Conservation (phyloP, 2,797 vertebrate genomes). For the Selene dorsalis region DNA sequence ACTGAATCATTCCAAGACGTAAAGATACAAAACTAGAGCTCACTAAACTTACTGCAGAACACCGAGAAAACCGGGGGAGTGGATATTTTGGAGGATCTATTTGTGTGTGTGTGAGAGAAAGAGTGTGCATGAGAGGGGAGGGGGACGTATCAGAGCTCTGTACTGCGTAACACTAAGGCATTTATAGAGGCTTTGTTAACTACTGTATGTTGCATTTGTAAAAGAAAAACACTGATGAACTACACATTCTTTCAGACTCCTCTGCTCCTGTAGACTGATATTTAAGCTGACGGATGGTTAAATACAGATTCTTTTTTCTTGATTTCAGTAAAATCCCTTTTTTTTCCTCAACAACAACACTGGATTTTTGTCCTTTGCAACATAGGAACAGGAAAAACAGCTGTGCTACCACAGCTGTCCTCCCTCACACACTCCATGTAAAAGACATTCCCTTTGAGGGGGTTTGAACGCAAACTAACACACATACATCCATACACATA, state of each 20-base stretch:
- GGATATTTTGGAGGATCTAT: constrained; percentile 49
- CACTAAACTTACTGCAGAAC: constrained; percentile 71
- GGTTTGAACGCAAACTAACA: constrained; percentile 61
- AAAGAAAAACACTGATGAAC: constrained; percentile 76
- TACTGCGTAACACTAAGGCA: constrained; percentile 82
- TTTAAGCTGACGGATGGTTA: constrained; percentile 66
- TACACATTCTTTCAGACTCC: constrained; percentile 79
- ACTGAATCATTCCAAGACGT: constrained; percentile 61
- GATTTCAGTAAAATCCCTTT: constrained; percentile 51
- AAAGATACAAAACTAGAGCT: constrained; percentile 67
- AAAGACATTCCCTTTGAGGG: constrained; percentile 77
- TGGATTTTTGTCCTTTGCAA: constrained; percentile 68
- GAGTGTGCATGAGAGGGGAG: constrained; percentile 37
- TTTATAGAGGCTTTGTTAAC: constrained; percentile 79
- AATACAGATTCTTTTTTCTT: constrained; percentile 55
- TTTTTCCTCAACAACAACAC: constrained; percentile 54
- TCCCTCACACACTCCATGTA: constrained; percentile 45
- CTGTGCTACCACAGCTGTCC: constrained; percentile 61
- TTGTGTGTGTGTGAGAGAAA: constrained; percentile 41
- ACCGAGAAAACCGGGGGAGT: constrained; percentile 60
- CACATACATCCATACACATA: constrained; percentile 58
- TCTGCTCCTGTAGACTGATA: constrained; percentile 58
- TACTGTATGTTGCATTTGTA: constrained; percentile 66
- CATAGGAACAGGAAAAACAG: constrained; percentile 53
- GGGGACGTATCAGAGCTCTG: constrained; percentile 61